These are phyloP conservation scores for Grus americana DNA, from an alignment of 2,113 vertebrate species.

Conservation along the genomic window DNA sequence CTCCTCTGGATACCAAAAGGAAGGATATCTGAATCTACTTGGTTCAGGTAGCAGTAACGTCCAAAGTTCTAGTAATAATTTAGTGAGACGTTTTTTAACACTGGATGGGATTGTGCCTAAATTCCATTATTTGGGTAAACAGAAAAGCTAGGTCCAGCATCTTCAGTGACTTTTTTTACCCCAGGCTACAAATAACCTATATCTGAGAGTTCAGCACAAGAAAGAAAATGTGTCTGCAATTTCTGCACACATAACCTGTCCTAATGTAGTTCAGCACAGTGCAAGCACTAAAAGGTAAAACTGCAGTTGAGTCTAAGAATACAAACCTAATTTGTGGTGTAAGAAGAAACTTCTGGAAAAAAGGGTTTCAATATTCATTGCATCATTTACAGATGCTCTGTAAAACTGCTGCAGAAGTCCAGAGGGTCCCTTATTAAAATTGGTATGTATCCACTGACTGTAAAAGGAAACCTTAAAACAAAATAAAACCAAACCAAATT, in stretches of 20 bases:
- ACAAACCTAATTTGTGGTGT: background rate
- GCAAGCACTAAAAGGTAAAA: background rate
- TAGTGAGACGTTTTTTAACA: background rate
- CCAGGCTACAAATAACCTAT: background rate
- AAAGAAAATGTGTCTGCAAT: background rate
- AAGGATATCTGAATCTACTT: background rate
- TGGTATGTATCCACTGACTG: fast-evolving
- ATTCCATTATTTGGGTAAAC: background rate
- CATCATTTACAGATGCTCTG: background rate
- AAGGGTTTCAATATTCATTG: background rate
- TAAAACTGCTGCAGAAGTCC: background rate
- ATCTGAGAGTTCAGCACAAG: background rate
- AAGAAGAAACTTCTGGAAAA: background rate
- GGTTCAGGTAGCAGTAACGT: background rate
- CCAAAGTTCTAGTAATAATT: background rate
- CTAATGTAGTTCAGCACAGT: background rate
- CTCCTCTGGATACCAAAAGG: background rate
- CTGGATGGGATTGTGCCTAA: background rate
- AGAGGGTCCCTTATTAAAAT: background rate
- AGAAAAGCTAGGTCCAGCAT: background rate
- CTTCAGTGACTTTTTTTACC: background rate
- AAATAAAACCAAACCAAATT: fast-evolving
- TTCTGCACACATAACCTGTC: background rate
- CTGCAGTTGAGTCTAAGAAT: background rate
- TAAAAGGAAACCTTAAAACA: background rate